Evolutionary conservation across 2,113 vertebrate species (phyloP).

Genomic region (Ornithorhynchus anatinus): DNA sequence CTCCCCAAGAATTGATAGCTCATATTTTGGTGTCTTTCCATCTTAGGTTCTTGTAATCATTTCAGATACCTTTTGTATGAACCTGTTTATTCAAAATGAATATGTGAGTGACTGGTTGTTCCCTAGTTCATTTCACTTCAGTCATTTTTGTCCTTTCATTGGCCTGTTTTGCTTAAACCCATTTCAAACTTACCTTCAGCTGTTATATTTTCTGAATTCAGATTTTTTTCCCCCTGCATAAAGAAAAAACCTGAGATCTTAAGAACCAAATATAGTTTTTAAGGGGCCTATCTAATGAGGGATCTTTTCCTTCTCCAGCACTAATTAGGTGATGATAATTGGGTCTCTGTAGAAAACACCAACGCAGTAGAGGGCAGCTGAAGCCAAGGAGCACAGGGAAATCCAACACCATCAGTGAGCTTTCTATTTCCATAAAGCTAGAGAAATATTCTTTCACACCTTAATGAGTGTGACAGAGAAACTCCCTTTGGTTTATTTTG

Average conservation of each 20-base stretch:
- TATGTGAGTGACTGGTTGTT: no score
- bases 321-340: slow-evolving; percentile 69
- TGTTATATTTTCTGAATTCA: background rate
- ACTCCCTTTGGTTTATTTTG: background rate
- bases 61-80: no score
- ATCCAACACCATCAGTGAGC: slow-evolving; percentile 65
- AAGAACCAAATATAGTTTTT: slow-evolving; percentile 39
- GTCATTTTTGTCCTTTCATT: no score
- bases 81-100: no score
- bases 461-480: background rate
- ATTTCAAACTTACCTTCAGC: no score
- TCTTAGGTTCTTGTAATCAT: no score
- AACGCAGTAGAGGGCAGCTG: slow-evolving; percentile 68
- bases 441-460: slow-evolving; percentile 15
- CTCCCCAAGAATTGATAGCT: no score
- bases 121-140: no score
- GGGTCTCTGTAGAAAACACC: slow-evolving; percentile 56
- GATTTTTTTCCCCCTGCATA: background rate
- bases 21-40: no score
- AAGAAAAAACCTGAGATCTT: slow-evolving; percentile 38
- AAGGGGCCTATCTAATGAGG: slow-evolving; percentile 41
- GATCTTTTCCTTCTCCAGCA: slow-evolving; percentile 43
- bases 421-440: slow-evolving; percentile 45
- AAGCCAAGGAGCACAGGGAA: slow-evolving; percentile 62
- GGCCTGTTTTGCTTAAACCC: no score